Evolutionary conservation across 2,888 invertebrate species (phyloP), one percentile per base, ranked within the genome.

Genomic region (Acanthosepion esculentum): DNA sequence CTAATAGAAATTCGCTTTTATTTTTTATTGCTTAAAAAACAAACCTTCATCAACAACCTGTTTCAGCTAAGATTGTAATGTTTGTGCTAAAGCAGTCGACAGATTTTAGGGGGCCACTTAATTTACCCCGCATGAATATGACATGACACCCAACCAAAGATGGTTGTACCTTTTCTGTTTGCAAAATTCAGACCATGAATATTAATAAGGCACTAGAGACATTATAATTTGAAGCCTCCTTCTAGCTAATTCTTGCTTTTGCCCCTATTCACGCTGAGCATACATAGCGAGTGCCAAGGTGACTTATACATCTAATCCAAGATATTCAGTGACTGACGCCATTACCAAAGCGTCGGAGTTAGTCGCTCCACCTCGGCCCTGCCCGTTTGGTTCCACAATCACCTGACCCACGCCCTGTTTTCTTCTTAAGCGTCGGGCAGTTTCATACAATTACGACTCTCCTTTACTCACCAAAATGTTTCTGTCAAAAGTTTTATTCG

Each of bases 401-500:
- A 10, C 33, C n/a, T 6, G n/a, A n/a, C n/a, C 78, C n/a, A 15
- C n/a, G 23, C 12, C 64, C 64, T 33, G n/a, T 78, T 78, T 18
- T n/a, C 78, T 78, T 33, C n/a, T 78, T 23, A 33, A 78, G 78
- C 78, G 41, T 41, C 41, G 78, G 78, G 33, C 78, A 78, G 78
- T 78, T 78, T 78, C 78, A 78, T 78, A n/a, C n/a, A 78, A 78
- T 78, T 78, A 78, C n/a, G 78, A 8, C 15, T 18, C 78, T 23
- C 10, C n/a, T n/a, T 12, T 23, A 78, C 78, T 78, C 78, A n/a
- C n/a, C 78, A 78, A 78, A 78, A 78, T 78, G 78, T 78, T 78
- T 78, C 78, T 78, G 78, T 78, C n/a, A 50, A 78, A 78, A 78
- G 78, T 78, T 78, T 78, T 78, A 78, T 78, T 78, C 78, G 78